Evolutionary conservation across 2,797 vertebrate species (phyloP), one percentile per base, ranked within the genome.

Genomic region (Typhlichthys eigenmanni): DNA sequence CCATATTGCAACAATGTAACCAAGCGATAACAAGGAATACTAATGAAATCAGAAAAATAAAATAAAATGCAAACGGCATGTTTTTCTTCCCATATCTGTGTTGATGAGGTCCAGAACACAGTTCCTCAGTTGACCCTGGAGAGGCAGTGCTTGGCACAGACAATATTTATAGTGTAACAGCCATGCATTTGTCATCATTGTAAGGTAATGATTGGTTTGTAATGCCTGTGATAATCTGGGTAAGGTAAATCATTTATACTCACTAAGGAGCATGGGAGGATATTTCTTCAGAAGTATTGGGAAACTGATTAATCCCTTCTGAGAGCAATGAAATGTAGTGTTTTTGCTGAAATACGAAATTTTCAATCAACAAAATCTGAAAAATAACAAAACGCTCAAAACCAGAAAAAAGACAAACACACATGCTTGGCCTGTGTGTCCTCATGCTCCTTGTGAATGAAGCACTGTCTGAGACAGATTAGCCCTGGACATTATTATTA

Each of bases 391-490:
- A 5, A 5, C 1, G 9, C 9, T 9, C 6, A 5, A 38, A 38
- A 38, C 6, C 5, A 38, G 9, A 38, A 38, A 38, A 38, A 38
- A 38, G 9, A 38, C 6, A 38, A 38, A 9, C 6, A 9, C 38
- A 38, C 38, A 38, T 38, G 8, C 9, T 38, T 38, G 38, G 38
- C 38, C 8, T 38, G 34, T 8, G 34, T 66, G 67, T 78, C 62
- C 71, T 76, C 72, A 79, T 65, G 11, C 60, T 73, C 45, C 60
- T 62, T 60, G 68, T 73, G 51, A 78, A 85, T 75, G 72, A 71
- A 74, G 47, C 71, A 49, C 73, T 71, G 74, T 87, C 82, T 87
- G 72, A 82, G 78, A 82, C 69, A 69, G 76, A 77, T 78, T 66
- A 73, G 81, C 70, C 62, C 60, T 24, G 47, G 73, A 78, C 64